Base-by-base conservation (phyloP, 2,888 invertebrate genomes). In the Stratiomys singularior region DNA sequence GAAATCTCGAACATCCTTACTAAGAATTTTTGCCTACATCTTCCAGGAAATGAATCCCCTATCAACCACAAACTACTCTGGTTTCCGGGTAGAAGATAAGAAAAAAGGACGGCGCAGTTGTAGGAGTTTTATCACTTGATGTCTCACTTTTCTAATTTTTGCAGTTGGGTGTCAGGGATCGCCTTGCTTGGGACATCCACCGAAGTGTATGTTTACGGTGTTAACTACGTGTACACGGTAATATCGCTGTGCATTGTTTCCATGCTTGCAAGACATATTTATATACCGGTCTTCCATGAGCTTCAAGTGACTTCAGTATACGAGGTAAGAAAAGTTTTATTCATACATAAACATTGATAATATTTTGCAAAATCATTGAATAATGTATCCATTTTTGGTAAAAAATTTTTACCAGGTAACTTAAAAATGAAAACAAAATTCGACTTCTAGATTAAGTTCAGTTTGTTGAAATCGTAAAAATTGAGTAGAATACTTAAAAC, bases 141-240 rank as follows among this genome's bases (percentile, higher is more conserved):
- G 44, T 9, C 13, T 7, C 56, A 5, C 5, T 67, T n/a, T 46
- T 76, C 28, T 72, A 60, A 37, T 71, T 63, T 77, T 82, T 80
- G 11, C 76, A 92, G 93, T 85, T 93, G 91, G 81, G 91, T 93
- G 83, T 93, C 93, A 81, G 93, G 93, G 1, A 94, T 94, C 81
- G 92, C 93, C 0, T 86, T 94, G 52, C 87, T 94, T 81, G 94
- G 94, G 0, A 93, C 91, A 3, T 93, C 94, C 0, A 94, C 94
- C 0, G 94, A 94, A 84, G 88, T 94, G 67, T 94, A 94, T 83
- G 88, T 94, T 9, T 93, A 93, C 82, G 95, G 96, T 0, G 93
- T 92, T 5, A 90, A 93, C 78, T 95, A 93, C 84, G 86, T 90
- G 9, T 93, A 90, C 83, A 89, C 91, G n/a, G 81, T 86, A 13